Evolutionary conservation across 2,113 vertebrate species (phyloP), one percentile per base, ranked within the genome.

Genomic region (Alouatta palliata): DNA sequence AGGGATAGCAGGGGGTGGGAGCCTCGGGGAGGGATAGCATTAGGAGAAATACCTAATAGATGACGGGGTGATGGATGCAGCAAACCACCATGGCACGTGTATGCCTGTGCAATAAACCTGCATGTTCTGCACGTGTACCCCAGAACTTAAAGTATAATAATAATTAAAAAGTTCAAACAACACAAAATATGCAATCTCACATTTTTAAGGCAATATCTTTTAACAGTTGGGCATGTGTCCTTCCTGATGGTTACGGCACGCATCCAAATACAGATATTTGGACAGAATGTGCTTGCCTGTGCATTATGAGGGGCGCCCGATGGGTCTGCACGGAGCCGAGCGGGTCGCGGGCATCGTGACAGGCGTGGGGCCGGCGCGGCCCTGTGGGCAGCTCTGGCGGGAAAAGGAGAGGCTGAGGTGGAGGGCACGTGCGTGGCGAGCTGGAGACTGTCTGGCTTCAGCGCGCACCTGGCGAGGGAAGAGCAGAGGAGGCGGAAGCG

Each of bases 381-480:
- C 43, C n/a, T 0, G 1, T 16, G 21, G 94, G 80, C 1, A 8
- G 45, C 87, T 91, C 58, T 91, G 32, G 14, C 0, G 3, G 19
- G 21, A 11, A 8, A 13, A 32, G 5, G 9, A 17, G 37, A 1
- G 20, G 8, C 3, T 0, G 14, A 9, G 9, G 20, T 23, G 37
- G 1, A 0, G 14, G 17, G 35, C 11, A 9, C 27, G 4, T 0
- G 14, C 1, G 6, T 32, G 43, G 11, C 83, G 80, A 91, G 71
- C 1, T 52, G 35, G 9, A 70, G 86, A 61, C 92, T 92, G 94
- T 96, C 43, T 21, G 66, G 37, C 58, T 68, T 87, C 90, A 99
- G 98, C 30, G 98, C 97, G 52, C 97, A 97, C 64, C 92, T 98
- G 21, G 92, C 95, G 43, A 98, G 98, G 90, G 98, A 98, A 54